These are phyloP conservation scores for Gnathonemus longibarbis DNA, from an alignment of 2,113 vertebrate species.

Conservation along the genomic window DNA sequence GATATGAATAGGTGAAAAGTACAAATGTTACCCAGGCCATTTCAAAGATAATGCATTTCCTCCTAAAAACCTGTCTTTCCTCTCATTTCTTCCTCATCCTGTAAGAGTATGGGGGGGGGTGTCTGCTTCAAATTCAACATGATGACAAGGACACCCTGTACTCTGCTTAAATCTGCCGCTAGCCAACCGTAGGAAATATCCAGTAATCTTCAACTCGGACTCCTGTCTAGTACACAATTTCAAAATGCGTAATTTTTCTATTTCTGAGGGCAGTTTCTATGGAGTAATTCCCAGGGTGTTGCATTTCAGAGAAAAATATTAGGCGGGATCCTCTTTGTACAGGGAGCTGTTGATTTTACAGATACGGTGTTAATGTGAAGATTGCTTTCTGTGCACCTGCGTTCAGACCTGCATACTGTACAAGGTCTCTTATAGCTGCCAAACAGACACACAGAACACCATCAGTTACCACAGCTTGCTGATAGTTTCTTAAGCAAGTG, in stretches of 20 bases:
- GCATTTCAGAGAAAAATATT: neutral
- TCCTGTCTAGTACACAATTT: neutral
- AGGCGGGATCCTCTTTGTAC: neutral
- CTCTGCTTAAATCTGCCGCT: neutral
- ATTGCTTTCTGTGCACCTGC: neutral
- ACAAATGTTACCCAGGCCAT: neutral
- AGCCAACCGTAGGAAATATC: neutral
- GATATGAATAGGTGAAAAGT: neutral
- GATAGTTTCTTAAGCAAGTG: neutral
- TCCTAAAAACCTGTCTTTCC: neutral
- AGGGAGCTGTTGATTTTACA: neutral
- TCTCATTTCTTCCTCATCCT: neutral
- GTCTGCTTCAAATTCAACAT: neutral
- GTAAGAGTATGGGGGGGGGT: neutral
- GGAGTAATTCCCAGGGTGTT: neutral
- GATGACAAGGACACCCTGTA: neutral
- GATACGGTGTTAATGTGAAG: neutral
- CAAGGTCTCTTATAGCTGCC: neutral
- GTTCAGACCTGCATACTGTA: neutral
- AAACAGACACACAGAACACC: neutral
- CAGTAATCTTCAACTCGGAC: neutral
- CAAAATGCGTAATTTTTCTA: neutral
- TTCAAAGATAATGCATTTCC: neutral
- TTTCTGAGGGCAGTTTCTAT: neutral
- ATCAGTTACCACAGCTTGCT: neutral